Base-by-base conservation (phyloP, 2,797 vertebrate genomes). In the Erpetoichthys calabaricus region DNA sequence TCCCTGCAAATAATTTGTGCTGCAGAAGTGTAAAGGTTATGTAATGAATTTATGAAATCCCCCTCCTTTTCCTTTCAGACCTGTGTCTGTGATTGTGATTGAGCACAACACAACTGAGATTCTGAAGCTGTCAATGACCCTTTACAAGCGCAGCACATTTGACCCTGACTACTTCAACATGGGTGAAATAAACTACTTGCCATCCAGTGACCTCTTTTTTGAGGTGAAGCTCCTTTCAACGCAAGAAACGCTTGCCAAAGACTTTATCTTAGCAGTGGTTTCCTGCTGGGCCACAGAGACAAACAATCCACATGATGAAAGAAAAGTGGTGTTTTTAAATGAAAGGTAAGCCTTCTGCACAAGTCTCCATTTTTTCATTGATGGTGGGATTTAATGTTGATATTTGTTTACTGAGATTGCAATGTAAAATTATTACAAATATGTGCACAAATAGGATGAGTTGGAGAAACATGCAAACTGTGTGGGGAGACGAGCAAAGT, bases 221-320 rank as follows among this genome's bases (percentile, higher is more conserved):
- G 68, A 77, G 61, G 74, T 85, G 62, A 64, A 63, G 4, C 64
- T 82, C 46, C 62, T 76, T 56, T 62, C 9, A 8, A 4, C 67
- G n/a, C 65, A 72, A 51, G 7, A 57, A 65, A 67, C 71, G 1
- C 75, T 81, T 42, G 66, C 66, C 0, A 60, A 68, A 0, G 67
- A 71, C 0, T 42, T 80, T 50, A 61, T 72, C 7, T 65, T 84
- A 63, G 71, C 68, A 59, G 71, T 80, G 64, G 70, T 70, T 3
- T 75, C 78, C 0, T 85, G 83, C 64, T 85, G 81, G 83, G 73
- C 76, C 50, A 82, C 80, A 0, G 77, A 80, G 67, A 70, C 62
- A 60, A 0, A 57, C 0, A 45, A 77, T 63, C 70, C 79, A 0
- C 46, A 67, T 7, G 74, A 76, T 7, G 1, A 42, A 0, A 59